Conservation (phyloP, 2,888 invertebrate species). For the Acrobasis suavella region DNA sequence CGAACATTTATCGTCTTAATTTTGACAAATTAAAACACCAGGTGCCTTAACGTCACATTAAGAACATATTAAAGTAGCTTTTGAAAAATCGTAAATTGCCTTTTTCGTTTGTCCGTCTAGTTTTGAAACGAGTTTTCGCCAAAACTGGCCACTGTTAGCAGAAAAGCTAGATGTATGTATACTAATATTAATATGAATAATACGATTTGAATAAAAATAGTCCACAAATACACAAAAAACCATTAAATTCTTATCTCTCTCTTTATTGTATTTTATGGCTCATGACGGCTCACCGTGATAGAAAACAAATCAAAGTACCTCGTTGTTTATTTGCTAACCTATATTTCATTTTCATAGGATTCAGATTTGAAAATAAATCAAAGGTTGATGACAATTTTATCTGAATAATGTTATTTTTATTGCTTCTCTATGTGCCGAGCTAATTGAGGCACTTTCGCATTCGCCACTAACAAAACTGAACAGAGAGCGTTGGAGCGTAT, state of each 20-base stretch:
- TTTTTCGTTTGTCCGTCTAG: too few species aligned
- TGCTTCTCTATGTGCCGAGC: not conserved
- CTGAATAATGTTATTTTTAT: not conserved
- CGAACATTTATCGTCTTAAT: too few species aligned
- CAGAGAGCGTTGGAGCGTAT: not conserved
- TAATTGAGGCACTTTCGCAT: not conserved
- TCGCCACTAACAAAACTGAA: not conserved
- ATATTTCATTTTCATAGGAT: conserved; percentile 9
- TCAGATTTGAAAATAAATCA: not conserved
- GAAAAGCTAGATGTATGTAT: too few species aligned
- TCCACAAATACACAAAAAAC: too few species aligned
- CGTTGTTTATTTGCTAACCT: conserved; percentile 8
- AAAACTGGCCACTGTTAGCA: too few species aligned
- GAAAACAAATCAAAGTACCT: conserved; percentile 18
- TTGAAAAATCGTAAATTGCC: too few species aligned
- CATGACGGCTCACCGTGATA: conserved; percentile 15
- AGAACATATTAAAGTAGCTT: too few species aligned
- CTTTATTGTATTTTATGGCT: not conserved
- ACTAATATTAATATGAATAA: too few species aligned
- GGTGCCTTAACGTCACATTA: too few species aligned
- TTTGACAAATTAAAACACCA: too few species aligned
- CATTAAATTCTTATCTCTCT: not conserved
- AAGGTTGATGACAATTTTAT: not conserved
- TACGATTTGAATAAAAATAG: too few species aligned
- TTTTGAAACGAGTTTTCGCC: too few species aligned